Evolutionary conservation across 2,113 vertebrate species (phyloP).

Genomic region (crab-eating macaque (Macaca fascicularis)): DNA sequence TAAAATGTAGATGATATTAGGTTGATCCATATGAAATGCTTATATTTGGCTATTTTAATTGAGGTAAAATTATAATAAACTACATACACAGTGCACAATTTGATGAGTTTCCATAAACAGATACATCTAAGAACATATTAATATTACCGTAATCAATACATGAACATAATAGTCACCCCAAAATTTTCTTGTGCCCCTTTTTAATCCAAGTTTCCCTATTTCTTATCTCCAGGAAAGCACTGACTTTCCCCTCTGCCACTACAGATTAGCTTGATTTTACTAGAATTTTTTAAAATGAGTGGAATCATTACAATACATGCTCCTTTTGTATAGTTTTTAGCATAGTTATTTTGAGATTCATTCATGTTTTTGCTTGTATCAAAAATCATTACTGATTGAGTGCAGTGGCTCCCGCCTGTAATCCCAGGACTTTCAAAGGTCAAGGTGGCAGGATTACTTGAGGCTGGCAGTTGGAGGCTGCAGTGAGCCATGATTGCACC

Average conservation of each 20-base stretch:
- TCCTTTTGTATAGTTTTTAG: background rate
- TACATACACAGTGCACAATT: background rate
- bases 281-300: background rate
- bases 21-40: no score
- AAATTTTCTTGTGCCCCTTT: background rate
- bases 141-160: background rate
- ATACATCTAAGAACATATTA: background rate
- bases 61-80: background rate
- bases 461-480: no score
- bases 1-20: background rate
- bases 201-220: background rate
- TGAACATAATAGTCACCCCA: background rate
- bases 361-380: background rate
- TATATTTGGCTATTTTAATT: background rate
- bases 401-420: no score
- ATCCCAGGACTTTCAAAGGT: no score
- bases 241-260: background rate
- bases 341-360: background rate
- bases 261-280: background rate
- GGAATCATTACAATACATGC: background rate
- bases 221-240: background rate
- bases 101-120: background rate
- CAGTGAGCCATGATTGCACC: no score
- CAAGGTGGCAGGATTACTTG: no score
- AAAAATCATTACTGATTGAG: background rate